phyloP scores from a whole-genome alignment of 2,888 invertebrate genomes.

The Mesorhabditis spiculigera region DNA sequence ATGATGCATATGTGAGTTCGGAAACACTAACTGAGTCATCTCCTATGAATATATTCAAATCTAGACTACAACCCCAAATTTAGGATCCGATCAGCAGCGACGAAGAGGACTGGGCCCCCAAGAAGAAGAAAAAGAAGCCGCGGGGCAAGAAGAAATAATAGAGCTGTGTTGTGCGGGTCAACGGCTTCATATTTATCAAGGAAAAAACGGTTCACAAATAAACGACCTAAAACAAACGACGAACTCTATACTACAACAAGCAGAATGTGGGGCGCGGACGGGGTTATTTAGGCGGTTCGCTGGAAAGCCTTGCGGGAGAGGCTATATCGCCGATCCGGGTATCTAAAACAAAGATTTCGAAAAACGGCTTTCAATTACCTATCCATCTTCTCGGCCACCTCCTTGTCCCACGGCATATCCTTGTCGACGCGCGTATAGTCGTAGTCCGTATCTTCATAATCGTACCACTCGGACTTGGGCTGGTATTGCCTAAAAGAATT shows the following conservation, averaged over 20 bases:
- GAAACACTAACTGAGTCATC: no score
- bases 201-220: no score
- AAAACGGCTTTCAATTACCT: constrained; percentile 19
- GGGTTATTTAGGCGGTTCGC: not conserved
- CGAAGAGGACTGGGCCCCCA: not conserved
- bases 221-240: no score
- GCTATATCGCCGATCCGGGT: constrained; percentile 47
- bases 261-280: no score
- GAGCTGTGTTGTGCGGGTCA: not conserved
- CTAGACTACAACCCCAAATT: not conserved
- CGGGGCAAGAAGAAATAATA: constrained; percentile 2
- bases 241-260: not conserved
- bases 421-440: constrained; percentile 38
- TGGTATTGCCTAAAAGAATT: constrained; percentile 39
- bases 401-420: constrained; percentile 55
- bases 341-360: constrained; percentile 16
- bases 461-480: constrained; percentile 57
- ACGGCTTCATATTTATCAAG: no score
- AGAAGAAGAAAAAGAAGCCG: not conserved
- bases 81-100: not conserved
- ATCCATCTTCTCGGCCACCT: constrained; percentile 54
- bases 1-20: no score
- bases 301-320: constrained; percentile 10
- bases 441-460: constrained; percentile 52
- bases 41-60: no score